Evolutionary conservation across 2,888 invertebrate genomes (phyloP).

Genomic region (Ephialtes manifestator): DNA sequence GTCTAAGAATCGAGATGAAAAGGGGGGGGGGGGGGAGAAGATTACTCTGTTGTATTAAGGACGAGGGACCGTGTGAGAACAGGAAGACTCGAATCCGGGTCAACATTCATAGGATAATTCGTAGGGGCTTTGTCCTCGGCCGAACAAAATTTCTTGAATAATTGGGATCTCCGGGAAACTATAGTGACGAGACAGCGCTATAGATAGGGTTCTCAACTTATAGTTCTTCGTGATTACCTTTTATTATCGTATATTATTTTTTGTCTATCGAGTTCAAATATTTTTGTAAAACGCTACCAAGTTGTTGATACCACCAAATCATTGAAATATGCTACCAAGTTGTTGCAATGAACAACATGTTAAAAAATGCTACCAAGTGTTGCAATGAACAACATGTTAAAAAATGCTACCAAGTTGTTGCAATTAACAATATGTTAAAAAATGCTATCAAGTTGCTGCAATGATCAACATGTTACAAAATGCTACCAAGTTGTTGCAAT

Average conservation of each 20-base stretch:
- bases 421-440: too few relatives aligned
- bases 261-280: not conserved
- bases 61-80: slow-evolving; percentile 36
- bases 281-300: not conserved
- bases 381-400: too few relatives aligned
- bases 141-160: slow-evolving; percentile 26
- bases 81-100: slow-evolving; percentile 38
- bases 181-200: slow-evolving; percentile 9
- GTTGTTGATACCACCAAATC: not conserved
- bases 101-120: slow-evolving; percentile 48
- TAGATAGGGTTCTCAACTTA: slow-evolving; percentile 28
- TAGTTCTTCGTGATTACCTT: not conserved
- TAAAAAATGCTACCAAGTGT: too few relatives aligned
- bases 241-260: not conserved
- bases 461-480: too few relatives aligned
- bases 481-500: too few relatives aligned
- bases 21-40: slow-evolving; percentile 4
- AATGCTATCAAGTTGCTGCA: too few relatives aligned
- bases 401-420: too few relatives aligned
- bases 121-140: slow-evolving; percentile 20
- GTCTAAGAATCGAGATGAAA: slow-evolving; percentile 48
- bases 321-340: too few relatives aligned
- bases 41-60: slow-evolving; percentile 29
- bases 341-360: too few relatives aligned
- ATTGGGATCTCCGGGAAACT: slow-evolving; percentile 37